A percentile compares a stretch with the other conserved stretches of the same genome.
Evolutionary conservation across 2,113 vertebrate genomes (phyloP).

Genomic region (Anser brachyrhynchus): DNA sequence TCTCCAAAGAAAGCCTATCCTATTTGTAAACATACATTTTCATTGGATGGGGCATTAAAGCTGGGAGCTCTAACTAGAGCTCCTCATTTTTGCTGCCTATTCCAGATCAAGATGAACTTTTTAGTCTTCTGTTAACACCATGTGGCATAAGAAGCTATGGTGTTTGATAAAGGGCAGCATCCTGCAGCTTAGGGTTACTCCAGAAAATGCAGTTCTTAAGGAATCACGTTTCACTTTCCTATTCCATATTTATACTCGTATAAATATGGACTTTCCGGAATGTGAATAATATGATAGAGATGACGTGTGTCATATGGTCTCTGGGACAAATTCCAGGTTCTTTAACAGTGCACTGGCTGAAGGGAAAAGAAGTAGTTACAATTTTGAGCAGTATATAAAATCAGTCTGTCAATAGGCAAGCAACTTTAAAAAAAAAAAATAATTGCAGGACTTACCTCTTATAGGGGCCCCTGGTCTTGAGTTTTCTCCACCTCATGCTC

Average conservation of each 20-base stretch:
- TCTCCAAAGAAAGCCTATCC: neutral
- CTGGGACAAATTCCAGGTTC: conserved; percentile 11
- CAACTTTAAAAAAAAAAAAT: neutral
- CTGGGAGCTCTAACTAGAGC: neutral
- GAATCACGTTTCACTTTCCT: neutral
- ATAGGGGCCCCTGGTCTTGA: neutral
- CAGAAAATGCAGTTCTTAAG: neutral
- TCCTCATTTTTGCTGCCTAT: neutral
- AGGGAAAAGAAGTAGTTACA: neutral
- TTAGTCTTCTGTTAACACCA: neutral
- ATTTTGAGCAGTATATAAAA: neutral
- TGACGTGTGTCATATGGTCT: neutral
- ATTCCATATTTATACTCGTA: neutral
- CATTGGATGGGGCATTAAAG: neutral
- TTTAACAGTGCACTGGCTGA: neutral
- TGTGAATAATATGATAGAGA: neutral
- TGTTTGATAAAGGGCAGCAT: neutral
- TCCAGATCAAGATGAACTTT: neutral
- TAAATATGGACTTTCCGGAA: neutral
- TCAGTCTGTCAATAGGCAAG: neutral
- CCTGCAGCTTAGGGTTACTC: neutral
- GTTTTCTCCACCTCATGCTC: neutral
- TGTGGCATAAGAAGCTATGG: neutral
- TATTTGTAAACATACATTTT: neutral
- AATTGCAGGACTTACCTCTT: neutral